Base-by-base conservation (phyloP, 2,797 vertebrate genomes). In the Valencia hispanica region DNA sequence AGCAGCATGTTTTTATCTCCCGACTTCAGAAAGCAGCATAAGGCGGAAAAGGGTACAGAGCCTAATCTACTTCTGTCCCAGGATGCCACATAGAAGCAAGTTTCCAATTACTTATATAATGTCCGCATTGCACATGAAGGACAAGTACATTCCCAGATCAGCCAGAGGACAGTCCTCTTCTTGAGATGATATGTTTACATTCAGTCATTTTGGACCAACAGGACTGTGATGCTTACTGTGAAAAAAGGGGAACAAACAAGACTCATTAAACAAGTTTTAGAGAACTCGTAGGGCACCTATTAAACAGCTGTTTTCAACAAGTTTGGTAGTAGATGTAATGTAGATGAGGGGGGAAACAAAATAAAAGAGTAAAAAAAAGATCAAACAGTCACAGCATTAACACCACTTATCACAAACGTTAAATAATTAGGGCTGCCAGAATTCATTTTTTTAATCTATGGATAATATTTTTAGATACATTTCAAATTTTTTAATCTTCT, bases 151-250 rank as follows among this genome's bases (percentile, higher is more conserved):
- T 77, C 57, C 27, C 15, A n/a, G 17, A 11, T 17, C 25, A 4
- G 15, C 72, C 32, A 59, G 5, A 17, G 14, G 65, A 3, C 0
- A 1, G 27, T 74, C 79, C 22, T 85, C 81, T 74, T 53, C 78
- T 83, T 27, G 72, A 7, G 3, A 7, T 0, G 3, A 5, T 0
- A 0, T 5, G 25, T 30, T 86, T 8, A 84, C 1, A 70, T 0
- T 17, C 25, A 74, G 43, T 15, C 73, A 51, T n/a, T 0, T 0
- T 81, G 84, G 18, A 75, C 0, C 8, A 70, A 0, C 36, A 80
- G 73, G 22, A 68, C 0, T 0, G 9, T 0, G 0, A 3, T 0
- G 36, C 25, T 88, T 77, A 75, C 86, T 86, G n/a, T 45, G 74
- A 5, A 18, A 0, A 27, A 36, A 39, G 30, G 51, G 34, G 41